These are phyloP conservation scores for Isotomurus palustris DNA, from an alignment of 2,888 invertebrate genomes.

Conservation along the genomic window DNA sequence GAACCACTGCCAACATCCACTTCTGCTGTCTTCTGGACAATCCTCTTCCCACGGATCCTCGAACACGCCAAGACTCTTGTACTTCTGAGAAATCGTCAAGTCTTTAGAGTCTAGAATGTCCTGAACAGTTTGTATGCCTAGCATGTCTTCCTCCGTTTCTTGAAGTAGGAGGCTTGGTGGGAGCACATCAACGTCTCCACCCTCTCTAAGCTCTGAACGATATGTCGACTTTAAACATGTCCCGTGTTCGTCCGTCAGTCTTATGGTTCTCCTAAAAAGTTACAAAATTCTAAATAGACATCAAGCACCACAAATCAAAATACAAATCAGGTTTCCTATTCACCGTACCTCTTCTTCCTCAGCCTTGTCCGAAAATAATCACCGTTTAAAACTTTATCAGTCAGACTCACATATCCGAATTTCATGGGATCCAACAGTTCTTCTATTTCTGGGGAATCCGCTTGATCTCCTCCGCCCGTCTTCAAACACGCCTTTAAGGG, in stretches of 20 bases:
- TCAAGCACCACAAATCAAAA: too few relatives aligned
- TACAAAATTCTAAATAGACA: too few relatives aligned
- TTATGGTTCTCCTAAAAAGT: too few relatives aligned
- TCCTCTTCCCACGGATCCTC: conserved; percentile 1
- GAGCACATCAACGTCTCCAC: neutral
- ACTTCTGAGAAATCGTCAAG: conserved; percentile 8
- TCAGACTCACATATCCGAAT: neutral
- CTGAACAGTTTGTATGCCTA: neutral
- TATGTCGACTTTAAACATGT: too few relatives aligned
- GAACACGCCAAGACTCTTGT: neutral
- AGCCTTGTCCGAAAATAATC: too few relatives aligned
- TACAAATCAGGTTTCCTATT: too few relatives aligned
- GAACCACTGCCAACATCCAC: conserved; percentile 3
- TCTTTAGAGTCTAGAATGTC: conserved; percentile 1
- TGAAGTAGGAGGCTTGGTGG: neutral
- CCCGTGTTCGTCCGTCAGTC: too few relatives aligned
- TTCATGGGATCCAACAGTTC: neutral
- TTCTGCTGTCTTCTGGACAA: neutral
- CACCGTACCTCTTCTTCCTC: neutral
- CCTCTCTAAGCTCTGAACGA: neutral
- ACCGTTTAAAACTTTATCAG: neutral
- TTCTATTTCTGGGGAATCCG: too few relatives aligned
- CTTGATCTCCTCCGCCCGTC: too few relatives aligned
- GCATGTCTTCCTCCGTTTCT: neutral
- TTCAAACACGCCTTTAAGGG: too few relatives aligned